These are phyloP conservation scores for Triops cancriformis DNA, from an alignment of 1,140 invertebrate genomes.

Conservation along the genomic window DNA sequence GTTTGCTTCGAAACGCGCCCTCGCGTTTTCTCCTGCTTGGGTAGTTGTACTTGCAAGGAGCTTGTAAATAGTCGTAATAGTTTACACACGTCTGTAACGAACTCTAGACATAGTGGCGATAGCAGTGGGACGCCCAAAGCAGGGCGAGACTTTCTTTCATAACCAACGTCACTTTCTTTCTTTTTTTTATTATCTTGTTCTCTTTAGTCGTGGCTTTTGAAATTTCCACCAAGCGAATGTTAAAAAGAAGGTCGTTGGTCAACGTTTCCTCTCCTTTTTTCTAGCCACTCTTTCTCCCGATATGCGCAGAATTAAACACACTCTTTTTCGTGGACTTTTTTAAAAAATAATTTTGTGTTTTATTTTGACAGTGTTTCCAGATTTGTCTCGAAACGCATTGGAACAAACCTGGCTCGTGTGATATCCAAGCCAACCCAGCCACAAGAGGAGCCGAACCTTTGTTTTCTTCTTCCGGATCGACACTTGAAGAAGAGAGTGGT, in stretches of 20 bases:
- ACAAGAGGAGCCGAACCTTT: neutral
- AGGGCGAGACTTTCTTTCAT: neutral
- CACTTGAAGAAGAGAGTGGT: neutral
- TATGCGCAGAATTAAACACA: too few species aligned
- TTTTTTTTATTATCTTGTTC: too few species aligned
- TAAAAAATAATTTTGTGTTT: neutral
- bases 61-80: neutral
- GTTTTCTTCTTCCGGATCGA: neutral
- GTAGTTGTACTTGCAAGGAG: neutral
- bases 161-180: neutral
- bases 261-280: too few species aligned
- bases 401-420: neutral
- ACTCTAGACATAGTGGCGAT: neutral
- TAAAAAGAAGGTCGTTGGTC: too few species aligned
- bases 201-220: too few species aligned
- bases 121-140: neutral
- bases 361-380: neutral
- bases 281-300: too few species aligned
- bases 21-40: neutral
- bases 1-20: neutral
- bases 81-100: neutral
- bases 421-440: neutral
- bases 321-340: too few species aligned
- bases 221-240: too few species aligned
- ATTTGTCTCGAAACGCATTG: constrained; percentile 4